Evolutionary conservation across 1,140 invertebrate genomes (phyloP), one percentile per base, ranked within the genome.

Genomic region (Dendrolimus punctatus): DNA sequence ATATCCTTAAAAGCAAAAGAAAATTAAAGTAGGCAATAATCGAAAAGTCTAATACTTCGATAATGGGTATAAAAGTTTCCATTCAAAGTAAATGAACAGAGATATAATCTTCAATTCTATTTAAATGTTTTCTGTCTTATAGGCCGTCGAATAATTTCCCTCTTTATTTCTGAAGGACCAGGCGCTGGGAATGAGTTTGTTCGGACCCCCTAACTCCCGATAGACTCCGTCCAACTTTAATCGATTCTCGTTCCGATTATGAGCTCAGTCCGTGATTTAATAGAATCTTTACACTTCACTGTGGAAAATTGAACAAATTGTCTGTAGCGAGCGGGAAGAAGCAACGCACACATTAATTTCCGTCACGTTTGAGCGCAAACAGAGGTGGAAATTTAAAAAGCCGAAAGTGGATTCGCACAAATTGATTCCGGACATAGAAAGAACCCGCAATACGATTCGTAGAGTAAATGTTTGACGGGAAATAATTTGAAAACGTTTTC

Each of bases 291-390:
- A 71, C 69, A 75, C 71, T 72, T 75, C 60, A 55, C 53, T 55
- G 44, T 53, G 41, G 50, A 57, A 61, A 51, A 51, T 55, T 45
- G 57, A 68, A 50, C 51, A 69, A 65, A 58, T 68, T 60, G 64
- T 66, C 62, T 55, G 45, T 45, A 39, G 39, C 55, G 62, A 55
- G 23, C 23, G 56, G 47, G 49, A 58, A 57, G 77, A 72, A 68
- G 69, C 67, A 69, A 71, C 71, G 76, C 78, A 80, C 76, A 83
- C 76, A 80, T 71, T 73, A 76, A 83, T 79, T 78, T 79, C 71
- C 76, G 68, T 73, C 67, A 60, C 60, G 58, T 64, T 64, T 56
- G 56, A 57, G 58, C 54, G 61, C 67, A 68, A 66, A 71, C 64
- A 66, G 60, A 56, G 65, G 65, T 60, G 53, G 66, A 71, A 80